phyloP scores from a whole-genome alignment of 2,888 invertebrate genomes.

The Fissipunctia ypsillon region DNA sequence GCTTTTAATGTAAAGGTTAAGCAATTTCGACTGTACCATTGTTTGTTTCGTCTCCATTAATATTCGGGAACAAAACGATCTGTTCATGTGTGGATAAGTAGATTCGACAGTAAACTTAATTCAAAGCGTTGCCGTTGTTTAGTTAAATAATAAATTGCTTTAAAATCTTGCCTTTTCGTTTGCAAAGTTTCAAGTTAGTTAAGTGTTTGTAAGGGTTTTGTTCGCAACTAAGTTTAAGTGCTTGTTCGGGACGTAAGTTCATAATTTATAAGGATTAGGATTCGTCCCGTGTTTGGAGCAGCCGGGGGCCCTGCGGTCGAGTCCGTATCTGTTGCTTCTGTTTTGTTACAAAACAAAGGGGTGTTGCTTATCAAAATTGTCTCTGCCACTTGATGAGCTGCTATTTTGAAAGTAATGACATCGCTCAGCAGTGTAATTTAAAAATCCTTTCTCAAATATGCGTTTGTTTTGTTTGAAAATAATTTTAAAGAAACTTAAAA shows the following conservation, averaged over 20 bases:
- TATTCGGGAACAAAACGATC: constrained; percentile 41
- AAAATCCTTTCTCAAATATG: background rate
- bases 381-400: constrained; percentile 29
- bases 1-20: constrained; percentile 29
- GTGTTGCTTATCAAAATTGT: constrained; percentile 52
- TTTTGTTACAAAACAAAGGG: constrained; percentile 43
- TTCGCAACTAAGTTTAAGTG: constrained; percentile 46
- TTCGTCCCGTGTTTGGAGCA: constrained; percentile 18
- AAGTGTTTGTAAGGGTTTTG: constrained; percentile 39
- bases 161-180: constrained; percentile 57
- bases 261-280: constrained; percentile 55
- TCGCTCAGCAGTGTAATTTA: background rate
- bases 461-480: constrained; percentile 14
- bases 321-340: constrained; percentile 39
- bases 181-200: constrained; percentile 43
- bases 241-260: constrained; percentile 41
- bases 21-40: constrained; percentile 22
- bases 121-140: constrained; percentile 33
- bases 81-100: constrained; percentile 25
- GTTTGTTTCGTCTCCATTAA: constrained; percentile 43
- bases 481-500: background rate
- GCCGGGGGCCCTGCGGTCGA: constrained; percentile 23
- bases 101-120: constrained; percentile 21
- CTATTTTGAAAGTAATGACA: constrained; percentile 33
- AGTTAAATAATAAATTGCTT: constrained; percentile 58